These are phyloP conservation scores for Tamandua tetradactyla DNA, from an alignment of 2,797 vertebrate genomes.

Conservation along the genomic window DNA sequence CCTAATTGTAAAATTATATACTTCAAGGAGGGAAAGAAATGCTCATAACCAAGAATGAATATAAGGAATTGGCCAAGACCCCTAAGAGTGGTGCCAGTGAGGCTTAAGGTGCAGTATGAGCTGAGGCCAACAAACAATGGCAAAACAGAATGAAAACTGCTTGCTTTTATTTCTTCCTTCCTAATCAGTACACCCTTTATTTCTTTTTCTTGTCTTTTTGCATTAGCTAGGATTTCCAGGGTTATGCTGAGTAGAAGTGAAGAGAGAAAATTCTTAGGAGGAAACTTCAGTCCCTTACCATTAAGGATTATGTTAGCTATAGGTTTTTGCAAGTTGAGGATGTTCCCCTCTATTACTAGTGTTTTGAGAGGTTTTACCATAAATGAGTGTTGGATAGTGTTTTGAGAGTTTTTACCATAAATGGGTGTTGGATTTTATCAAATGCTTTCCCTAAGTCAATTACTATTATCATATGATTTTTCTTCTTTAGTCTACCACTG, in stretches of 20 bases:
- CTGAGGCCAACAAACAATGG: not conserved
- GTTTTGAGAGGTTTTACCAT: not conserved
- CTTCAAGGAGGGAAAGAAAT: not conserved
- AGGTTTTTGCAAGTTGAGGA: not conserved
- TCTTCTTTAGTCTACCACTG: not conserved
- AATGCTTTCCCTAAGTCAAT: not conserved
- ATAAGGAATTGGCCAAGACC: not conserved
- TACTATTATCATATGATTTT: not conserved
- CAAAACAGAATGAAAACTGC: not conserved
- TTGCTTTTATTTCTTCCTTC: not conserved
- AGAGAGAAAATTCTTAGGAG: not conserved
- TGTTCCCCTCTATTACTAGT: not conserved
- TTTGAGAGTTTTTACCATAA: not conserved
- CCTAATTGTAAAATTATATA: not conserved
- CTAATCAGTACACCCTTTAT: not conserved
- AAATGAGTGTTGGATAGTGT: not conserved
- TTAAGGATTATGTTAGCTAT: not conserved
- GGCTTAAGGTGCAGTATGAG: not conserved
- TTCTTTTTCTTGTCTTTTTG: not conserved
- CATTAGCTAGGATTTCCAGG: not conserved
- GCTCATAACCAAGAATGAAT: not conserved
- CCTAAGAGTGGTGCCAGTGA: not conserved
- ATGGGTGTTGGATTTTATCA: not conserved
- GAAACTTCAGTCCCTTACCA: not conserved
- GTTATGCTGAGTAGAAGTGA: not conserved